phyloP scores from a whole-genome alignment of 2,888 invertebrate species.

The Harpagoxenus sublaevis region DNA sequence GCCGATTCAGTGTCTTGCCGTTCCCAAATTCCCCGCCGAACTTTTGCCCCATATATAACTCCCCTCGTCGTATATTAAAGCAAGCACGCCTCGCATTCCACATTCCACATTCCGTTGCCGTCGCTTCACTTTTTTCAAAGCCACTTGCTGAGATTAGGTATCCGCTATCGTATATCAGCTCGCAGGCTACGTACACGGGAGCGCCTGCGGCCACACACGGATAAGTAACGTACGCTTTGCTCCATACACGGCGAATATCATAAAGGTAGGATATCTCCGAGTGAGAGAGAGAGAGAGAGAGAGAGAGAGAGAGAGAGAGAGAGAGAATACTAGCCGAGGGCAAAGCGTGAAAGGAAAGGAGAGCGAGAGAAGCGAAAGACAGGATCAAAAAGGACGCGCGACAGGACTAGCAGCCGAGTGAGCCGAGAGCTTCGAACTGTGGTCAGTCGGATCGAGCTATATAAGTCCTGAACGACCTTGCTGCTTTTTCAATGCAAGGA shows the following conservation, averaged over 20 bases:
- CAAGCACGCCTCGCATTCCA: conserved; percentile 17
- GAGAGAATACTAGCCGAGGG: not conserved
- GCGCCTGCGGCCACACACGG: conserved; percentile 54
- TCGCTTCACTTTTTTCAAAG: conserved; percentile 32
- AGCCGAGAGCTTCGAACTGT: conserved; percentile 67
- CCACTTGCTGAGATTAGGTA: conserved; percentile 38
- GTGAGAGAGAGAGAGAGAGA: not conserved
- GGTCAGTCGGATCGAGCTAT: conserved; percentile 66
- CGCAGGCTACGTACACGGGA: conserved; percentile 57
- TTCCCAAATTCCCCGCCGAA: conserved; percentile 22
- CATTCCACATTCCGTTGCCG: conserved; percentile 20
- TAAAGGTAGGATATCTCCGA: conserved; percentile 56
- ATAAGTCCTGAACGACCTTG: conserved; percentile 79
- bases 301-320: too few relatives aligned
- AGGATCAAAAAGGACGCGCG: conserved; percentile 59
- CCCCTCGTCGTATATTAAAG: conserved; percentile 6
- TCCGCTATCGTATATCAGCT: conserved; percentile 62
- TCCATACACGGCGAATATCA: conserved; percentile 44
- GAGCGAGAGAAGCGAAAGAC: conserved; percentile 13
- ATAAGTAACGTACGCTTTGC: conserved; percentile 68
- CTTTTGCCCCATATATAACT: conserved; percentile 2
- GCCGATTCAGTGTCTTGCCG: not conserved
- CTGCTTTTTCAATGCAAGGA: conserved; percentile 81
- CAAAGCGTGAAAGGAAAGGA: not conserved
- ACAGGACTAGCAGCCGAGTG: conserved; percentile 60